A percentile compares a stretch with the other conserved stretches of the same genome.
These are phyloP conservation scores for Ara ararauna DNA, from an alignment of 2,797 vertebrate species.

Conservation along the genomic window DNA sequence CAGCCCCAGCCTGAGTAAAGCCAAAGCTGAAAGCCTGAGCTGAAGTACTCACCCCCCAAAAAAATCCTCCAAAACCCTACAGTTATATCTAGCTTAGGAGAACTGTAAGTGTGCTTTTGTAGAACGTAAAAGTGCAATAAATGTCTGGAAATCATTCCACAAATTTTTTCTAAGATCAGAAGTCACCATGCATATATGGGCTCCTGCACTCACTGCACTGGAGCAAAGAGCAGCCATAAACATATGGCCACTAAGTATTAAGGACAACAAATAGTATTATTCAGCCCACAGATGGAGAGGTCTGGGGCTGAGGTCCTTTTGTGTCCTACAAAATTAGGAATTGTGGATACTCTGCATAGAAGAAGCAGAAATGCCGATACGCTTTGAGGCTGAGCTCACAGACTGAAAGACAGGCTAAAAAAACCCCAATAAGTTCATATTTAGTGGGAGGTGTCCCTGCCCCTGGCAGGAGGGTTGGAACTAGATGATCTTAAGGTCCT, in stretches of 20 bases:
- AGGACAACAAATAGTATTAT: not conserved
- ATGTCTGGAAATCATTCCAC: not conserved
- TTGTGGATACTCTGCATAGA: not conserved
- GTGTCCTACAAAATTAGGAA: not conserved
- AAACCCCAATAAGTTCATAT: not conserved
- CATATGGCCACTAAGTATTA: not conserved
- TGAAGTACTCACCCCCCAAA: not conserved
- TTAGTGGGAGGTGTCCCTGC: too few relatives aligned
- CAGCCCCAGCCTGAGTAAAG: not conserved
- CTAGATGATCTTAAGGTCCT: too few relatives aligned
- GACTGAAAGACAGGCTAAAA: conserved; percentile 25
- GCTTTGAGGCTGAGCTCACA: not conserved
- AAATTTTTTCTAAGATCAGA: not conserved
- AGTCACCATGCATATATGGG: not conserved
- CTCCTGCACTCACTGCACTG: not conserved
- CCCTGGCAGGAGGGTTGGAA: too few relatives aligned
- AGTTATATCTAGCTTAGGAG: not conserved
- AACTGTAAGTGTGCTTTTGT: not conserved
- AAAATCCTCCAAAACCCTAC: rapidly evolving
- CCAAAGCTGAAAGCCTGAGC: not conserved
- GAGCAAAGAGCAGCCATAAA: not conserved
- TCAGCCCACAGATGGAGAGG: not conserved
- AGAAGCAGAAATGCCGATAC: not conserved
- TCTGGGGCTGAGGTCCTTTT: not conserved
- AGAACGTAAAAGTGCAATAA: not conserved